These are phyloP conservation scores for Cyprinodon diabolis DNA, from an alignment of 2,797 vertebrate species.

Conservation along the genomic window DNA sequence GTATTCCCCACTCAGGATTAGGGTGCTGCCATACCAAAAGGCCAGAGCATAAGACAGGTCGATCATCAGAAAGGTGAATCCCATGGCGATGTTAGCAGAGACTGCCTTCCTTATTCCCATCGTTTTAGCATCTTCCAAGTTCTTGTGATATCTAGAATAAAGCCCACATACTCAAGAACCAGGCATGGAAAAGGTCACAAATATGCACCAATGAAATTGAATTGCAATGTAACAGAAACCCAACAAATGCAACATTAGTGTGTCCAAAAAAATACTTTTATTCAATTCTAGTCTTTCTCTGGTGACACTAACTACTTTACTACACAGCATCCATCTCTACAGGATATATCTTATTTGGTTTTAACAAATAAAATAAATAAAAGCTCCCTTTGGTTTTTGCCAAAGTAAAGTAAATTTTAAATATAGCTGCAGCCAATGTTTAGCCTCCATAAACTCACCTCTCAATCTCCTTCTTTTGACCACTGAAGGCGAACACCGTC, in stretches of 20 bases:
- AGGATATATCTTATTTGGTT: background rate
- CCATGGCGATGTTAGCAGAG: slow-evolving; percentile 89
- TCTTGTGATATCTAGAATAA: slow-evolving; percentile 86
- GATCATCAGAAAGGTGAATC: slow-evolving; percentile 89
- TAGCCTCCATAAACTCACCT: slow-evolving; percentile 70
- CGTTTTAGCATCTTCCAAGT: slow-evolving; percentile 90
- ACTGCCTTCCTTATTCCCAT: slow-evolving; percentile 91
- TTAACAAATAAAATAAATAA: background rate
- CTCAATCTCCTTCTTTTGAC: slow-evolving; percentile 90
- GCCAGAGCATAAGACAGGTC: slow-evolving; percentile 92
- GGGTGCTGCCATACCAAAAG: slow-evolving; percentile 95
- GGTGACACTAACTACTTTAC: slow-evolving; percentile 1
- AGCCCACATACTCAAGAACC: slow-evolving; percentile 8
- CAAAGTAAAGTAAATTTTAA: background rate
- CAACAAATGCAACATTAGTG: slow-evolving; percentile 1
- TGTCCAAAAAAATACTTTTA: slow-evolving; percentile 20
- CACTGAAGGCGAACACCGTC: slow-evolving; percentile 95
- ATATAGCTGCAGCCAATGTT: background rate
- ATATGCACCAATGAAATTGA: slow-evolving; percentile 2
- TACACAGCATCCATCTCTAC: background rate
- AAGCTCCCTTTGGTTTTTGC: too few relatives aligned
- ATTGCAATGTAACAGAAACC: slow-evolving; percentile 5
- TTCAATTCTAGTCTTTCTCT: slow-evolving; percentile 22
- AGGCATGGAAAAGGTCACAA: background rate
- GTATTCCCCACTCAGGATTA: slow-evolving; percentile 83